Evolutionary conservation across 2,797 vertebrate species (phyloP).

Genomic region (Danio kyathit): DNA sequence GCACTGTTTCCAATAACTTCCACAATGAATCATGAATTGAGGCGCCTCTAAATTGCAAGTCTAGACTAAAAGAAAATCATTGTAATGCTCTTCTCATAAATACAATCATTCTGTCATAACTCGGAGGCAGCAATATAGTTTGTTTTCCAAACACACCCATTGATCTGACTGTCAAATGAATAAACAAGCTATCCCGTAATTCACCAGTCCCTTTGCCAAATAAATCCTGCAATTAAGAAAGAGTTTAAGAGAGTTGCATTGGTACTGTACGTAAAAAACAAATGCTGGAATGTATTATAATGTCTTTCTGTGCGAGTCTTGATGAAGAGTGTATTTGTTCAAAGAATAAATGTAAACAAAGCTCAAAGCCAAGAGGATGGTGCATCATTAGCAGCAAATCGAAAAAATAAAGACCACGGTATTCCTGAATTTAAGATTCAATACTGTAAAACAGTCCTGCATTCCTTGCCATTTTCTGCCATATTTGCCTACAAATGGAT

Average conservation of each 20-base stretch:
- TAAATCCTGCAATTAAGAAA: constrained; percentile 11
- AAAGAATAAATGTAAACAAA: constrained; percentile 14
- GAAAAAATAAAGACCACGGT: constrained; percentile 14
- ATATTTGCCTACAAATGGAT: not conserved
- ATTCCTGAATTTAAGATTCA: constrained; percentile 28
- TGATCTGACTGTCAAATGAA: not conserved
- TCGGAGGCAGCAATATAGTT: not conserved
- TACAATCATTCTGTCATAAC: not conserved
- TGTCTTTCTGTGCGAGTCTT: not conserved
- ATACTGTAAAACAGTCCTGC: constrained; percentile 41
- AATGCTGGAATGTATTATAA: constrained; percentile 16
- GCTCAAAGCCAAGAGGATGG: constrained; percentile 9
- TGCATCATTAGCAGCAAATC: constrained; percentile 39
- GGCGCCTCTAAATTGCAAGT: constrained; percentile 8
- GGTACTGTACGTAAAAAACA: not conserved
- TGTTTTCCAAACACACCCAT: not conserved
- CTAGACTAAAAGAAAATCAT: not conserved
- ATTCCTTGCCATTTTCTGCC: constrained; percentile 27
- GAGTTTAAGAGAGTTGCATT: not conserved
- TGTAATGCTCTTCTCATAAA: constrained; percentile 9
- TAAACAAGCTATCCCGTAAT: constrained; percentile 1
- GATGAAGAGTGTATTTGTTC: constrained; percentile 12
- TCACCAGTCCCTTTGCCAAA: not conserved
- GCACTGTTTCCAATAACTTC: not conserved
- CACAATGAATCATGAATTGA: not conserved